Evolutionary conservation across 2,113 vertebrate species (phyloP).

Genomic region (Halichoeres trimaculatus): DNA sequence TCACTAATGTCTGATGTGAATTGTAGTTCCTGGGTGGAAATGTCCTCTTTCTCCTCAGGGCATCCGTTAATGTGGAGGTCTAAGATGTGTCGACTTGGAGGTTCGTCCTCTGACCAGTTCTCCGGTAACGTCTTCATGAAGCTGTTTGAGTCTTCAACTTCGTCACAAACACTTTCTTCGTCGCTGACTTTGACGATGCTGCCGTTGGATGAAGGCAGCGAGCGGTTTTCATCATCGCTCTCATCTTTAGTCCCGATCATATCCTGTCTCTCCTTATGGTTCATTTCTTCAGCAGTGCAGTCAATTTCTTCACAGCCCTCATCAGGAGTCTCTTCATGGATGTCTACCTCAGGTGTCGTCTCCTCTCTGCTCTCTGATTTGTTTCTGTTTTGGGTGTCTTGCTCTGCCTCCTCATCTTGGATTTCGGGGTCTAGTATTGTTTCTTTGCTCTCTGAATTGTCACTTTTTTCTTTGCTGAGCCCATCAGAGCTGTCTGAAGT

Average conservation of each 20-base stretch:
- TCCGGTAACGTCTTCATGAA: conserved; percentile 11
- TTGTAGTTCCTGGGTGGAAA: neutral
- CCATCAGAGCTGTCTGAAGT: neutral
- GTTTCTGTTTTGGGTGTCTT: no score
- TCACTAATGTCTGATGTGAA: neutral
- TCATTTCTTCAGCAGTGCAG: neutral
- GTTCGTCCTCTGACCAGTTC: conserved; percentile 20
- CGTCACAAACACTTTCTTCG: conserved; percentile 51
- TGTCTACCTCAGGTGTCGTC: no score
- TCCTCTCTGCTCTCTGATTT: neutral
- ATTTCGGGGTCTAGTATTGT: conserved; percentile 1
- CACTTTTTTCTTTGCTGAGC: neutral
- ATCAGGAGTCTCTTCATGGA: neutral
- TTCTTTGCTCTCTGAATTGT: neutral
- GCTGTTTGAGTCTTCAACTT: conserved; percentile 1
- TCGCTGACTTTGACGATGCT: conserved; percentile 71
- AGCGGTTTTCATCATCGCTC: conserved; percentile 42
- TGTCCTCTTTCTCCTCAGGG: neutral
- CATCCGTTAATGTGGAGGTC: conserved; percentile 44
- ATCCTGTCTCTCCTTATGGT: neutral
- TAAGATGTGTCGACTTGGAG: conserved; percentile 18
- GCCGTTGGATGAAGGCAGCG: conserved; percentile 54
- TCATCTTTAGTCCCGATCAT: neutral
- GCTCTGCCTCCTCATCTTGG: neutral
- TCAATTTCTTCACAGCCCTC: rapidly evolving